phyloP scores from a whole-genome alignment of 2,888 invertebrate species.

The Acanthosepion pharaonis region DNA sequence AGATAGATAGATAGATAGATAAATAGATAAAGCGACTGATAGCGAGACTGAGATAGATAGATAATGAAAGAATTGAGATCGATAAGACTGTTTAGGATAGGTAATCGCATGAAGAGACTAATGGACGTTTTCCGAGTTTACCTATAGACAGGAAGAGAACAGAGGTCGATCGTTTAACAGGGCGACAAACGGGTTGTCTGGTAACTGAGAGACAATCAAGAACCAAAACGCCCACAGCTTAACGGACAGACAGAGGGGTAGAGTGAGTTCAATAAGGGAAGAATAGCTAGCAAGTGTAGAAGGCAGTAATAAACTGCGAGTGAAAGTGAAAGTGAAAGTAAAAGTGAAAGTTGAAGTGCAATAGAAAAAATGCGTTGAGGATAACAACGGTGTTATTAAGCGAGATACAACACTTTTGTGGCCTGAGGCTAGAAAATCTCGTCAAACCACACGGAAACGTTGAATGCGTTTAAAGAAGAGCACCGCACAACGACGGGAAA shows the following conservation, averaged over 20 bases:
- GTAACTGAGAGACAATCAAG: not conserved
- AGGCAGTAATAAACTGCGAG: not conserved
- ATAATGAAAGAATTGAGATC: too few species aligned
- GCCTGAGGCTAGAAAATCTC: not conserved
- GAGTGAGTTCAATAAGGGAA: not conserved
- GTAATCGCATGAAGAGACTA: constrained; percentile 33
- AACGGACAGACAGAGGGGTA: not conserved
- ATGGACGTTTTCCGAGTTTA: not conserved
- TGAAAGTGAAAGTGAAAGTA: not conserved
- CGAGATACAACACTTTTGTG: not conserved
- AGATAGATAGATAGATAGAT: too few species aligned
- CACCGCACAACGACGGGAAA: not conserved
- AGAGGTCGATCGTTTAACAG: not conserved
- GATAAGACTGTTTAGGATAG: not conserved
- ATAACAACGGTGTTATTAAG: not conserved
- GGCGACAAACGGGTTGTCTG: constrained; percentile 18
- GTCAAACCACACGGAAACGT: constrained; percentile 18
- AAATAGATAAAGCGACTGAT: too few species aligned
- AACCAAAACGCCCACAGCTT: not conserved
- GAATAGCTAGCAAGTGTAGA: too few species aligned
- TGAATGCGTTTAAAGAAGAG: constrained; percentile 25
- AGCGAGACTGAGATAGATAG: too few species aligned
- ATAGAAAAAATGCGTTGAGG: not conserved
- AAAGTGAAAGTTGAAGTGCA: not conserved
- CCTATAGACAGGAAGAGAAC: not conserved